These are phyloP conservation scores for Trichogramma dendrolimi DNA, from an alignment of 2,888 invertebrate genomes.

Conservation along the genomic window DNA sequence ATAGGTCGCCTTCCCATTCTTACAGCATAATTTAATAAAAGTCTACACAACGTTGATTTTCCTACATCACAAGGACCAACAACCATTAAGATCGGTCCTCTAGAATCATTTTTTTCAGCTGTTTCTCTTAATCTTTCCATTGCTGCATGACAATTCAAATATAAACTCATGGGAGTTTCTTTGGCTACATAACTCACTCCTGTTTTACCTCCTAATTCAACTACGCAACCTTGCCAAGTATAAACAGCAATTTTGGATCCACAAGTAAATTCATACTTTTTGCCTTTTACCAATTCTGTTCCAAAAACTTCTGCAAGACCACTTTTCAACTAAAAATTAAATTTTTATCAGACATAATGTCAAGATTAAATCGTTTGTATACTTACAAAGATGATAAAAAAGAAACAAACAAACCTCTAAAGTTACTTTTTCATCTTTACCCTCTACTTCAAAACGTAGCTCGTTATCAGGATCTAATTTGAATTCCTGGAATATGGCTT, in stretches of 20 bases:
- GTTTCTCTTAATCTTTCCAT: conserved; percentile 82
- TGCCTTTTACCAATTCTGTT: conserved; percentile 89
- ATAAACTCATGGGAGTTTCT: conserved; percentile 95
- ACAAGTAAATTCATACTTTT: conserved; percentile 81
- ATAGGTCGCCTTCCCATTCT: conserved; percentile 83
- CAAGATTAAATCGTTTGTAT: background rate
- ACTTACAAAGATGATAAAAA: background rate
- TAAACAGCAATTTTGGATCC: conserved; percentile 94
- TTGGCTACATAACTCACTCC: conserved; percentile 93
- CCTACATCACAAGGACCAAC: conserved; percentile 96
- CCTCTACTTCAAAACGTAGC: conserved; percentile 91
- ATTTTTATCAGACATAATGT: background rate
- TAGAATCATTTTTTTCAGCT: conserved; percentile 69
- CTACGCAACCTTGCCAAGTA: conserved; percentile 90
- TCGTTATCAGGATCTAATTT: conserved; percentile 84
- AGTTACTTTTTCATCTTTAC: conserved; percentile 76
- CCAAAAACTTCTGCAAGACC: conserved; percentile 97
- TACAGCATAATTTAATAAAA: conserved; percentile 93
- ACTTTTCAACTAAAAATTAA: conserved; percentile 65
- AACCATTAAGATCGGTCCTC: conserved; percentile 83
- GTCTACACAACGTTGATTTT: conserved; percentile 83
- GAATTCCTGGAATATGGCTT: conserved; percentile 61
- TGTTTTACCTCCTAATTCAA: conserved; percentile 81
- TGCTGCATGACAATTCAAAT: conserved; percentile 92
- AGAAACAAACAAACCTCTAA: conserved; percentile 60